Evolutionary conservation across 2,797 vertebrate genomes (phyloP), one percentile per base, ranked within the genome.

Genomic region (Chaetophractus vellerosus): DNA sequence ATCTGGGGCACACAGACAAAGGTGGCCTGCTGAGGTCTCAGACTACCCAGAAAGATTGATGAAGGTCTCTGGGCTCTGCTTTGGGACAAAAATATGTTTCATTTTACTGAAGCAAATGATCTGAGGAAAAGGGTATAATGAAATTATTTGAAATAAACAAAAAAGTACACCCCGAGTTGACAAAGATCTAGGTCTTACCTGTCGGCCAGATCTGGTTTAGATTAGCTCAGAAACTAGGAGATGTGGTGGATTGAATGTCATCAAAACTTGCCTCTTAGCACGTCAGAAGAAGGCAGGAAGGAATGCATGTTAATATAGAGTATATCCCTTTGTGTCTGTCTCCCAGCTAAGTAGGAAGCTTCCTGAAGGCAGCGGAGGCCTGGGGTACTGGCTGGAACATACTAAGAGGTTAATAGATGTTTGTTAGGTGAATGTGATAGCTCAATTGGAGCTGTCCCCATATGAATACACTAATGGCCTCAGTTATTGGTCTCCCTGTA

Each of bases 1-100:
- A 87, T 94, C 82, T 95, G 66, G 61, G 88, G n/a, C 76, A 68
- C 38, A 76, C 36, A 52, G 76, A 93, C 71, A 91, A 91, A 96
- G n/a, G 91, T 50, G 38, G 19, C 28, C 82, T 59, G 68, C 50
- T 64, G 61, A 88, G 19, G 26, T 89, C 71, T 83, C 26, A 38
- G 55, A 85, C 66, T 50, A 76, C 7, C 59, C 2, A 2, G 50
- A 81, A 52, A 52, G 76, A 83, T 0, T 23, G 26, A 71, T 19
- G 36, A 72, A 38, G 74, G 59, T 63, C 83, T 79, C 52, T 10
- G 45, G 89, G 86, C 24, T 87, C 48, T 79, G 86, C 71, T 21
- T 24, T 28, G n/a, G 38, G 24, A 91, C 23, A 57, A 87, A 94
- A 94, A 71, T 78, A 50, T 82, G 41, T 59, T 86, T 86, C 21